phyloP scores from a whole-genome alignment of 2,888 invertebrate genomes.

The Acleris laterana region DNA sequence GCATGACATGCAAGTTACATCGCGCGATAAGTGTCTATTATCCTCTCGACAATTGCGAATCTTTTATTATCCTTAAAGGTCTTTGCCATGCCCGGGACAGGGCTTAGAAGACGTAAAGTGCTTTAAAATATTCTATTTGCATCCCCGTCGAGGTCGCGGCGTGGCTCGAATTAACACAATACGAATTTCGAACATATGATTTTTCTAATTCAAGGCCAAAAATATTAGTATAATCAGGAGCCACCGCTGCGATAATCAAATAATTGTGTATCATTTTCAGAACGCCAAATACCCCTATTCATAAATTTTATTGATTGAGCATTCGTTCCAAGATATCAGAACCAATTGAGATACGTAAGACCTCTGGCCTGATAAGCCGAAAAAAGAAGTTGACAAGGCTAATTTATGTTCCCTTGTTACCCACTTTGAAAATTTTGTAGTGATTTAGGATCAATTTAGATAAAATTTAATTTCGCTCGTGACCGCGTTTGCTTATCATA shows the following conservation, averaged over 20 bases:
- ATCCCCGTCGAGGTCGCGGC: conserved; percentile 5
- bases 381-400: not conserved
- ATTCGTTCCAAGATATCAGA: not conserved
- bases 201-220: conserved; percentile 11
- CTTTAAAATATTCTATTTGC: conserved; percentile 6
- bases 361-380: conserved; percentile 1
- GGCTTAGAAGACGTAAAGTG: not conserved
- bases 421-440: conserved; percentile 11
- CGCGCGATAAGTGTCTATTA: no score
- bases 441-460: conserved; percentile 32
- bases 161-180: conserved; percentile 9
- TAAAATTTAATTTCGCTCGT: conserved; percentile 25
- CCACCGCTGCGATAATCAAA: conserved; percentile 14
- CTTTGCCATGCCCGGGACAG: not conserved
- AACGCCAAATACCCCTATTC: not conserved
- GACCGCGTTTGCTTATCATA: conserved; percentile 31
- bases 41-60: no score
- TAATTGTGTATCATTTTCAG: not conserved
- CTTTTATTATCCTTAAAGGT: no score
- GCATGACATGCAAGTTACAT: no score
- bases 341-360: not conserved
- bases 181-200: conserved; percentile 5
- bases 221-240: conserved; percentile 12
- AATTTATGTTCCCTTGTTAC: conserved; percentile 5
- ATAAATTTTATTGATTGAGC: not conserved